Conservation (phyloP, 2,113 vertebrate species). For the Rhea pennata region DNA sequence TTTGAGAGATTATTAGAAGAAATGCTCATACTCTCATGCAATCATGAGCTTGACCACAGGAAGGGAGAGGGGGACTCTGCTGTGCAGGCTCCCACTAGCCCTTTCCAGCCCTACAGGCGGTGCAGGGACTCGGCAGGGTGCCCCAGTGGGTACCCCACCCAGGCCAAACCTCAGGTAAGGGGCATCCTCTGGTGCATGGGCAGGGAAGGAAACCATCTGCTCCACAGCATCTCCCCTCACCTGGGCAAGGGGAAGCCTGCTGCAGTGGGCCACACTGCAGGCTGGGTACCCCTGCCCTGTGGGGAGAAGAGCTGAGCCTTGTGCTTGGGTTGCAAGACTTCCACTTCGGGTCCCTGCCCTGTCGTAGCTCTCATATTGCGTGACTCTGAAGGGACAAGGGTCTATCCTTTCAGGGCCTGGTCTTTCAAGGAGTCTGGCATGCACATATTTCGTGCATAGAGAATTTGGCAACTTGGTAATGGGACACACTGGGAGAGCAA, state of each 20-base stretch:
- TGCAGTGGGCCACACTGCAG: rapidly evolving
- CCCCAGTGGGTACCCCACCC: background rate
- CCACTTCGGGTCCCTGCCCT: background rate
- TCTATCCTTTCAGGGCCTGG: background rate
- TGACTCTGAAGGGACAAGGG: background rate
- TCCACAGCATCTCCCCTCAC: background rate
- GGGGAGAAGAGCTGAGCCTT: background rate
- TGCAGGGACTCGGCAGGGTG: background rate
- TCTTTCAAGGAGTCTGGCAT: background rate
- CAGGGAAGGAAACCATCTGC: background rate
- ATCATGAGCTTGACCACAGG: background rate
- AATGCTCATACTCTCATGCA: background rate
- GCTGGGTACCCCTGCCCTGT: background rate
- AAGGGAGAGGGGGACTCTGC: background rate
- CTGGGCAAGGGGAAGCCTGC: rapidly evolving
- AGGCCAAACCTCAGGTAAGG: background rate
- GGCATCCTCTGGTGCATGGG: rapidly evolving
- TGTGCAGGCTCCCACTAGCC: background rate
- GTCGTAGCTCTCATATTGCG: background rate
- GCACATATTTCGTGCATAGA: rapidly evolving
- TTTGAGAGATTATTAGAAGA: background rate
- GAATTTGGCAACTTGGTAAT: background rate
- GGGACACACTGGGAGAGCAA: rapidly evolving
- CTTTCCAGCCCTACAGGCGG: background rate
- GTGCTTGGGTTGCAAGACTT: background rate